Percentiles rank a stretch among this genome's conserved stretches.
Conservation (phyloP, 2,797 vertebrate species). For the Alouatta caraya region DNA sequence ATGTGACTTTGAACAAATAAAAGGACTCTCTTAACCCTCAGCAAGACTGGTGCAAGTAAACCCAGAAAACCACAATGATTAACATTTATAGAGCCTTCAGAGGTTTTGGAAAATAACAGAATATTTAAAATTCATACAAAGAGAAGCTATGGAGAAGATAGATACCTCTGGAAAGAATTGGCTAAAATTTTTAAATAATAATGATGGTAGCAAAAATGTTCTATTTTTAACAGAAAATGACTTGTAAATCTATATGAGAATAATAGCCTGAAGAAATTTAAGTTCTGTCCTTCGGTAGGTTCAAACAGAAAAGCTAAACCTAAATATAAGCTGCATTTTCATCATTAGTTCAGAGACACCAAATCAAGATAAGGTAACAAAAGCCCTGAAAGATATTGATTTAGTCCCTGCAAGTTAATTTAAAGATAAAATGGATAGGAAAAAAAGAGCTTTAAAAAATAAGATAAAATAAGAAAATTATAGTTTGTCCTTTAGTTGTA, state of each 20-base stretch:
- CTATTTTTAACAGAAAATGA: neutral
- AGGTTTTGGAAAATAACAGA: neutral
- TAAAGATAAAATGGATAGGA: slow-evolving; percentile 30
- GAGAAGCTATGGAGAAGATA: neutral
- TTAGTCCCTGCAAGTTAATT: slow-evolving; percentile 44
- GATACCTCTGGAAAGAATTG: neutral
- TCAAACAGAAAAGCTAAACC: neutral
- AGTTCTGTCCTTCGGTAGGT: neutral
- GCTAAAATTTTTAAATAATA: neutral
- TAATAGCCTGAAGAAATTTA: neutral
- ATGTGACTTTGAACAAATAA: neutral
- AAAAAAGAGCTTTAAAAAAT: slow-evolving; percentile 14
- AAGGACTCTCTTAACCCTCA: neutral
- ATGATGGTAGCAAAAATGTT: neutral
- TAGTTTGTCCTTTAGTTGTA: slow-evolving; percentile 26
- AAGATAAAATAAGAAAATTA: neutral
- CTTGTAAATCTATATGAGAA: neutral
- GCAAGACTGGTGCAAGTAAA: neutral
- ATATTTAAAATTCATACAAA: neutral
- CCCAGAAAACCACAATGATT: neutral
- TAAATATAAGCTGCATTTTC: neutral
- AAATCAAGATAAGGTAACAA: slow-evolving; percentile 45
- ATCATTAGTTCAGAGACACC: slow-evolving; percentile 22
- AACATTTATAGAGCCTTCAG: neutral
- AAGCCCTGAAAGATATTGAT: slow-evolving; percentile 49